Base-by-base conservation (phyloP, 2,113 vertebrate species). In the Lanius ludovicianus region DNA sequence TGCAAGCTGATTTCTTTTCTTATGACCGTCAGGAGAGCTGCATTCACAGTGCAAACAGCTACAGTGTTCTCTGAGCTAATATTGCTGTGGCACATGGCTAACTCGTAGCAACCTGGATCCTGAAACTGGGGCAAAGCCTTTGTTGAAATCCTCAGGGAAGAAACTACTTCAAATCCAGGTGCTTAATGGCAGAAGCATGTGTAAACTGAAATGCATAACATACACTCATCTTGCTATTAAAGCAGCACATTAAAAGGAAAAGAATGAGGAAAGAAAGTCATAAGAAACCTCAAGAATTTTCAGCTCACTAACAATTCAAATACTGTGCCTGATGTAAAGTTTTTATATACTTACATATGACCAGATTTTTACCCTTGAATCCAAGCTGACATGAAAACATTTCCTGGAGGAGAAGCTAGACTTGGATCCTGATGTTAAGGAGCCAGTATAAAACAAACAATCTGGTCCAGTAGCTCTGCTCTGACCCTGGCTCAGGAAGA, bases 91-190 rank as follows among this genome's bases (percentile, higher is more conserved):
- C 75, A 91, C 68, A 68, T 53, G 76, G 96, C 92, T 97, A 80
- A 94, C 91, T 89, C 27, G 0, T 76, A 93, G 95, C 94, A 95
- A 96, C 91, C 95, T 94, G 93, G 87, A 96, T 97, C 94, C 84
- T 88, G 83, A 97, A 96, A 97, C 35, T 63, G 89, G 95, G 95
- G 84, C 83, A 92, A 88, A 95, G 41, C 85, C 91, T 96, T 97
- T 97, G 81, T 97, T 98, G 89, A 96, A 96, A 95, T 95, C 97
- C 94, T 85, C 27, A 46, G 97, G 97, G 96, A 97, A 90, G 53
- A 95, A 98, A 94, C 81, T 91, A 77, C 94, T 97, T 96, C 86
- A 95, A 92, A 94, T 96, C 95, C 95, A 96, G 96, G 90, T 98
- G 94, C 82, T 98, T 98, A 97, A 97, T 95, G 70, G 87, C 77